phyloP scores from a whole-genome alignment of 2,113 vertebrate species.

The Chlorodrepanis virens region DNA sequence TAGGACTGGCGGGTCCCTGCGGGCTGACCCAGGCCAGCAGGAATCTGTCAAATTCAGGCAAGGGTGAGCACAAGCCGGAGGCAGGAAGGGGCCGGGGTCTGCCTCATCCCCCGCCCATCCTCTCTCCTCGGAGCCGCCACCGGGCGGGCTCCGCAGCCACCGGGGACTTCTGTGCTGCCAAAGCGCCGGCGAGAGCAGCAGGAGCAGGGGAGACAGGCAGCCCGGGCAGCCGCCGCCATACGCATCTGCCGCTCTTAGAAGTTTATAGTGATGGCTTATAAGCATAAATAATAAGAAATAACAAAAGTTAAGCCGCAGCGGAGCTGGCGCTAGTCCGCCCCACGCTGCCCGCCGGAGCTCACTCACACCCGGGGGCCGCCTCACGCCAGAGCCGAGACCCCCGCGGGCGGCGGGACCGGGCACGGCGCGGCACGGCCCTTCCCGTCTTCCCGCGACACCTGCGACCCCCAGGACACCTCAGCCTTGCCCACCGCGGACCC shows the following conservation, averaged over 20 bases:
- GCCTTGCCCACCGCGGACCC: neutral
- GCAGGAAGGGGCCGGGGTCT: too few relatives aligned
- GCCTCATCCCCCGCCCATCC: neutral
- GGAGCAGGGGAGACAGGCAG: neutral
- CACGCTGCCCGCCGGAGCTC: neutral
- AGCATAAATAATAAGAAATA: neutral
- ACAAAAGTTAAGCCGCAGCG: neutral
- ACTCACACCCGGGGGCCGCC: neutral
- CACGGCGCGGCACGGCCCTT: neutral
- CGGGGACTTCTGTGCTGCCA: neutral
- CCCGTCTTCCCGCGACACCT: neutral
- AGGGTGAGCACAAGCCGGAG: fast-evolving
- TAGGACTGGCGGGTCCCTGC: neutral
- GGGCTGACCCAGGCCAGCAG: neutral
- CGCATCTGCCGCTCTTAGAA: neutral
- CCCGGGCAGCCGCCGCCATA: neutral
- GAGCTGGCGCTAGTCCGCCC: neutral
- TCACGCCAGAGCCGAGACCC: neutral
- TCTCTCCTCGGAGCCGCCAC: neutral
- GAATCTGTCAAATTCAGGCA: neutral
- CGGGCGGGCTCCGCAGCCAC: neutral
- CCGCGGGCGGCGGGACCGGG: neutral
- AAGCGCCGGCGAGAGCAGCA: neutral
- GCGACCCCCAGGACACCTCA: neutral
- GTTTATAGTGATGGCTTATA: neutral